Conservation (phyloP, 2,888 invertebrate species). For the Beris chalybata region DNA sequence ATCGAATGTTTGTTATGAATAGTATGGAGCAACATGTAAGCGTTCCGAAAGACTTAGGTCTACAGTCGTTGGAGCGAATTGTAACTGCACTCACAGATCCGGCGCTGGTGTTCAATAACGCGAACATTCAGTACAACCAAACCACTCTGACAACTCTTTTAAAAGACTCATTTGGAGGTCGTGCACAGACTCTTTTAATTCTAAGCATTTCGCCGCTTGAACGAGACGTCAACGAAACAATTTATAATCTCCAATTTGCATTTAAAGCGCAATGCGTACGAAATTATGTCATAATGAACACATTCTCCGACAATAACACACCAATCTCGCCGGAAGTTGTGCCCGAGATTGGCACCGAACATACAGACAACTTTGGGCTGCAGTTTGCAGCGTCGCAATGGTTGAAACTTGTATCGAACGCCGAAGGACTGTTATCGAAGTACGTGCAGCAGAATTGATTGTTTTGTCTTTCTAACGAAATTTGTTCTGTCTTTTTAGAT, state of each 20-base stretch:
- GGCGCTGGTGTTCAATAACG: slow-evolving; percentile 47
- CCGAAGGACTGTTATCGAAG: slow-evolving; percentile 74
- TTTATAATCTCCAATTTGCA: slow-evolving; percentile 69
- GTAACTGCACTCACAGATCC: slow-evolving; percentile 63
- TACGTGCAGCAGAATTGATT: slow-evolving; percentile 50
- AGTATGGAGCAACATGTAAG: slow-evolving; percentile 57
- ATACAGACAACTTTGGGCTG: slow-evolving; percentile 65
- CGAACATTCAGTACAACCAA: slow-evolving; percentile 59
- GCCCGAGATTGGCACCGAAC: slow-evolving; percentile 28
- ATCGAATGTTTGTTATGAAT: slow-evolving; percentile 58
- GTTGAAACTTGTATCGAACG: slow-evolving; percentile 80
- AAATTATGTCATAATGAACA: slow-evolving; percentile 72
- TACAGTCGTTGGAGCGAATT: slow-evolving; percentile 68
- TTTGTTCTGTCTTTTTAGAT: slow-evolving; percentile 41
- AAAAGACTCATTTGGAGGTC: slow-evolving; percentile 74
- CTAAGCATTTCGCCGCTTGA: slow-evolving; percentile 73
- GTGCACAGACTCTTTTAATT: slow-evolving; percentile 73
- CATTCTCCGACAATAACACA: slow-evolving; percentile 68
- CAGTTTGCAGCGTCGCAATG: slow-evolving; percentile 83
- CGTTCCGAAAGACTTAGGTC: slow-evolving; percentile 63
- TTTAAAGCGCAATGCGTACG: slow-evolving; percentile 68
- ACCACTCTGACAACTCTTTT: slow-evolving; percentile 70
- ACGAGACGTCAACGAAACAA: slow-evolving; percentile 68
- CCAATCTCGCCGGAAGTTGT: slow-evolving; percentile 55
- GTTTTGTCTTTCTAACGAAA: slow-evolving; percentile 5